These are phyloP conservation scores for Columba janthina DNA, from an alignment of 2,113 vertebrate species.

Conservation along the genomic window DNA sequence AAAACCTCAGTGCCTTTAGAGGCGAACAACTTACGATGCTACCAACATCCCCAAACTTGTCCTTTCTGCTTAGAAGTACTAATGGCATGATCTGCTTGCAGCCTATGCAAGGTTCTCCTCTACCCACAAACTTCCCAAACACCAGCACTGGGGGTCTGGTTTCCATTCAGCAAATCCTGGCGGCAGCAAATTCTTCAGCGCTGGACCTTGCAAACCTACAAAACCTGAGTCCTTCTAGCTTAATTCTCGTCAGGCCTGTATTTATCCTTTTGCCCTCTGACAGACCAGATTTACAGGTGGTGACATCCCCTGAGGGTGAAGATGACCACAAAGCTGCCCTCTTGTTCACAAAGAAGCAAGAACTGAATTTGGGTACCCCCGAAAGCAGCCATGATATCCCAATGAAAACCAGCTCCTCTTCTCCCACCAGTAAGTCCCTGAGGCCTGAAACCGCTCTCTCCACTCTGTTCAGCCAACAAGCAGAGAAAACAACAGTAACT, in stretches of 20 bases:
- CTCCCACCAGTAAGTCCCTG: neutral
- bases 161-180: conserved; percentile 42
- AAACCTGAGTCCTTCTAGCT: neutral
- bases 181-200: neutral
- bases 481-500: neutral
- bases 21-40: neutral
- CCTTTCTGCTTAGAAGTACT: neutral
- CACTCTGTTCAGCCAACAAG: accelerated
- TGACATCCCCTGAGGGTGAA: neutral
- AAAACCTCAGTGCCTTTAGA: neutral
- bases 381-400: neutral
- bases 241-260: conserved; percentile 42
- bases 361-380: neutral
- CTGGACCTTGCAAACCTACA: neutral
- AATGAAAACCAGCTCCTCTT: neutral
- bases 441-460: neutral
- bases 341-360: neutral
- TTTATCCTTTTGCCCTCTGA: conserved; percentile 28
- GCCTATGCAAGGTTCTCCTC: neutral
- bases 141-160: neutral
- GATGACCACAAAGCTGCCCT: neutral
- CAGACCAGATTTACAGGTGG: neutral
- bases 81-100: conserved; percentile 42
- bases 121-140: neutral
- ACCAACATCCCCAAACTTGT: neutral